Evolutionary conservation across 1,140 invertebrate species (phyloP).

Genomic region (Tribolium castaneum): DNA sequence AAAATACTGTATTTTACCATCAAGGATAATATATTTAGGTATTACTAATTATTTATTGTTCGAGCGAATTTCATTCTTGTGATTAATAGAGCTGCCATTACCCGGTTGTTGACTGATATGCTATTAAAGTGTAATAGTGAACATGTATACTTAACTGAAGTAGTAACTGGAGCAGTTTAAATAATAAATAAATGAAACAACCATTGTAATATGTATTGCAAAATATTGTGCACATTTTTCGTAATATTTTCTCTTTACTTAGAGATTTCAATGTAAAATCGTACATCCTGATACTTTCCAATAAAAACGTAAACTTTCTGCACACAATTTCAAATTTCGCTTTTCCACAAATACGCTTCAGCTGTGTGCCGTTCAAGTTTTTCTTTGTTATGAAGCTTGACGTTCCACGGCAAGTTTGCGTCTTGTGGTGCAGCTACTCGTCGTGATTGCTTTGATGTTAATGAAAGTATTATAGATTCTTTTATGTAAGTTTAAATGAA

Average conservation of each 20-base stretch:
- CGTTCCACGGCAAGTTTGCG: background rate
- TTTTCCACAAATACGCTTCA: background rate
- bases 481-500: slow-evolving; percentile 27
- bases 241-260: no score
- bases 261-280: background rate
- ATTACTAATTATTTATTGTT: no score
- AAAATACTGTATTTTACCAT: background rate
- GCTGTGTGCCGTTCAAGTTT: background rate
- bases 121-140: no score
- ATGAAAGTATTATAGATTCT: slow-evolving; percentile 23
- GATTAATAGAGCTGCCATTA: no score
- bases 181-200: no score
- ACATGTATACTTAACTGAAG: no score
- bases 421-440: slow-evolving; percentile 1
- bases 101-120: no score
- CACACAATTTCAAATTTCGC: background rate
- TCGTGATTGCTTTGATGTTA: slow-evolving; percentile 11
- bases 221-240: no score
- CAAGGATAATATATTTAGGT: no score
- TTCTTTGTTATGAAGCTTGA: slow-evolving; percentile 4
- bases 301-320: background rate
- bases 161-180: no score
- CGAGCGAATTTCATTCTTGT: no score
- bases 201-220: no score
- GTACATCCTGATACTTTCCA: background rate